Conservation (phyloP, 1,140 invertebrate species). For the Xylocopa sonorina region DNA sequence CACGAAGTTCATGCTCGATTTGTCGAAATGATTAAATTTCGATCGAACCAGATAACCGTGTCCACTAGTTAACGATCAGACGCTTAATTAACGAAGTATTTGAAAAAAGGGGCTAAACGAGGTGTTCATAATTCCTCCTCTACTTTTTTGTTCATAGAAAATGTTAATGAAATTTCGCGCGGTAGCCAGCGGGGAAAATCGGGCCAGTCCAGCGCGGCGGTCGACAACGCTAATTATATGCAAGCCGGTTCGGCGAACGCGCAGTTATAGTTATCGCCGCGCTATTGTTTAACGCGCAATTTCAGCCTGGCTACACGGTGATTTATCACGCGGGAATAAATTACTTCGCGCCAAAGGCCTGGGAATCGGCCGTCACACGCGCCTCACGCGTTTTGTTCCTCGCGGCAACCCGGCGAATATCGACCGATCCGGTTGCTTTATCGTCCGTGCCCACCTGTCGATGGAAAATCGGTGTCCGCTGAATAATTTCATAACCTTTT, state of each 20-base stretch:
- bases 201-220: not conserved
- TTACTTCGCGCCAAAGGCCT: constrained; percentile 61
- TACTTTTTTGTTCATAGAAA: not conserved
- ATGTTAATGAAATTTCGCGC: not conserved
- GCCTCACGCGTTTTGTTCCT: constrained; percentile 54
- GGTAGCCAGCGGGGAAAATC: too few species aligned
- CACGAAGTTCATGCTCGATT: too few species aligned
- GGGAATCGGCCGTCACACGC: constrained; percentile 52
- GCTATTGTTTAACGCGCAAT: constrained; percentile 67
- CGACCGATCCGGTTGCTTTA: constrained; percentile 54
- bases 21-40: not conserved
- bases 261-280: constrained; percentile 62
- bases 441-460: constrained; percentile 51
- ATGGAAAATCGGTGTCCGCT: constrained; percentile 58
- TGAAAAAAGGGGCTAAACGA: too few species aligned
- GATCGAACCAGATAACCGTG: too few species aligned
- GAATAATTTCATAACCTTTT: constrained; percentile 52
- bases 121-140: not conserved
- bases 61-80: too few species aligned
- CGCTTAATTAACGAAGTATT: too few species aligned
- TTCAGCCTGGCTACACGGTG: constrained; percentile 56
- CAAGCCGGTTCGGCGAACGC: constrained; percentile 42
- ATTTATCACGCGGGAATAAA: constrained; percentile 69
- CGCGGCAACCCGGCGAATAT: constrained; percentile 44
- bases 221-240: constrained; percentile 64